phyloP scores from a whole-genome alignment of 2,113 vertebrate species.

The Oxyruncus cristatus region DNA sequence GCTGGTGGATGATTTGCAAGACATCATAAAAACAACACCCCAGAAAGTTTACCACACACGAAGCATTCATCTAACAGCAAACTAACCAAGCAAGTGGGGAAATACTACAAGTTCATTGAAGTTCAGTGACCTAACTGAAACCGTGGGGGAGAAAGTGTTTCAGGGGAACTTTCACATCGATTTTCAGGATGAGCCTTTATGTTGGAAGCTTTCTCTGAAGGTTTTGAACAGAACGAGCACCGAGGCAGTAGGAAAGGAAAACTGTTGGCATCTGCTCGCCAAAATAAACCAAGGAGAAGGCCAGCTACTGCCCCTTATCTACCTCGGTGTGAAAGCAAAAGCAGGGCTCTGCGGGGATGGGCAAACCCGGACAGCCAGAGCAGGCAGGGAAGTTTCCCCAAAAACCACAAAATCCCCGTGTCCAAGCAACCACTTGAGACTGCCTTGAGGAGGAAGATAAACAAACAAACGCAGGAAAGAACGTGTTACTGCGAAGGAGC shows the following conservation, averaged over 20 bases:
- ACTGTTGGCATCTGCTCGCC: not conserved
- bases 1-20: not conserved
- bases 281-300: fast-evolving
- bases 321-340: not conserved
- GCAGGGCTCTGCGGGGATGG: not conserved
- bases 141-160: not conserved
- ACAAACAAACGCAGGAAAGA: not conserved
- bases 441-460: not conserved
- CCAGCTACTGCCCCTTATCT: not conserved
- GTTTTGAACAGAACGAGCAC: not conserved
- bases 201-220: not conserved
- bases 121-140: not conserved
- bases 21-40: not conserved
- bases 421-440: not conserved
- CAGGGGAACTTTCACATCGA: not conserved
- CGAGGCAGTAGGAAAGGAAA: not conserved
- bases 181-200: not conserved
- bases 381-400: not conserved
- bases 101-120: not conserved
- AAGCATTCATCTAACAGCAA: not conserved
- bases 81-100: not conserved
- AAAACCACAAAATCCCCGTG: not conserved
- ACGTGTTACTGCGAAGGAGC: not conserved
- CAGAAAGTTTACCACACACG: not conserved
- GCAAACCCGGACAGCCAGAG: not conserved